Conservation (phyloP, 2,113 vertebrate genomes). For the Epinephelus cyanopodus region DNA sequence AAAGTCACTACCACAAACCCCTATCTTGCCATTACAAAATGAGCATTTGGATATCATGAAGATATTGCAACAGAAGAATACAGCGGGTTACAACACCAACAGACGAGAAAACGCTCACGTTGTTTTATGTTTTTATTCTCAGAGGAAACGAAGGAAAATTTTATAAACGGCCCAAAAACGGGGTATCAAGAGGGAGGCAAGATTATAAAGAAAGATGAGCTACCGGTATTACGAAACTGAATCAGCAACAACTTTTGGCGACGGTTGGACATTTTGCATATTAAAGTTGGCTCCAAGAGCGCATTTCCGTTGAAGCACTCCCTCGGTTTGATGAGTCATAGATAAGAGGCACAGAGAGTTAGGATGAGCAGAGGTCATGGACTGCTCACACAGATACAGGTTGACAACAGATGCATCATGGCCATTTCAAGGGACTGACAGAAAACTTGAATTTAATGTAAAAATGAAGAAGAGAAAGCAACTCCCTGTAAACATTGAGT, state of each 20-base stretch:
- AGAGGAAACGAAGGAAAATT: constrained; percentile 6
- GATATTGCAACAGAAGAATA: not conserved
- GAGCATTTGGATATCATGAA: not conserved
- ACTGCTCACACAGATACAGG: constrained; percentile 25
- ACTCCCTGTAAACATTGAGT: not conserved
- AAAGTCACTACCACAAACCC: not conserved
- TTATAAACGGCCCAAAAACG: not conserved
- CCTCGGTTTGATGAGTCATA: constrained; percentile 30
- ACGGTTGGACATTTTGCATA: constrained; percentile 38
- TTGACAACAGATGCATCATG: constrained; percentile 9
- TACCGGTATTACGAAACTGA: constrained; percentile 20
- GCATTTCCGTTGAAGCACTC: constrained; percentile 22
- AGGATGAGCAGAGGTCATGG: constrained; percentile 30
- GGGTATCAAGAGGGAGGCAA: constrained; percentile 2
- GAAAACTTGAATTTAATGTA: not conserved
- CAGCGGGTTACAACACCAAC: constrained; percentile 4
- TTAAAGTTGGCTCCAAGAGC: constrained; percentile 30
- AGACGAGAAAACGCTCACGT: constrained; percentile 13
- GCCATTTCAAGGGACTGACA: not conserved
- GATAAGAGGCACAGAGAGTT: constrained; percentile 29
- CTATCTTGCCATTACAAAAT: not conserved
- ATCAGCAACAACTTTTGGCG: constrained; percentile 10
- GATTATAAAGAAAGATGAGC: constrained; percentile 40
- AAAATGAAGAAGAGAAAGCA: not conserved
- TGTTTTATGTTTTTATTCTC: constrained; percentile 23